phyloP scores from a whole-genome alignment of 2,113 vertebrate species.

The Hemibagrus wyckioides region DNA sequence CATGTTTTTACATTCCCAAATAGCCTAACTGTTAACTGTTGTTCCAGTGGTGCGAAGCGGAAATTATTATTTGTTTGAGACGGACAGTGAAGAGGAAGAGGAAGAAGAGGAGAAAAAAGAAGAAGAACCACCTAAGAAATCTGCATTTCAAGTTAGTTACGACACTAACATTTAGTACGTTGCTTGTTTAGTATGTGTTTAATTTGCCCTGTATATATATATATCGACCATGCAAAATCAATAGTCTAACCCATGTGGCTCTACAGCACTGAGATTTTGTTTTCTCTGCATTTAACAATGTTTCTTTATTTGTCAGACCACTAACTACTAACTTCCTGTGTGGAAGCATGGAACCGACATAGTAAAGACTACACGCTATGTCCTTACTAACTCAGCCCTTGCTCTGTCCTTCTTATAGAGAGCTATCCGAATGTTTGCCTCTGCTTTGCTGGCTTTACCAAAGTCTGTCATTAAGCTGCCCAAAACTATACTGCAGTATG shows the following conservation, averaged over 20 bases:
- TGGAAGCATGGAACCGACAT: slow-evolving; percentile 30
- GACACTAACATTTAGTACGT: not conserved
- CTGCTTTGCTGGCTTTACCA: slow-evolving; percentile 96
- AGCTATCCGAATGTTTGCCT: slow-evolving; percentile 98
- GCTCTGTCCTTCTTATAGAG: slow-evolving; percentile 91
- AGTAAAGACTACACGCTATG: slow-evolving; percentile 59
- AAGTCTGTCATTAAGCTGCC: slow-evolving; percentile 98
- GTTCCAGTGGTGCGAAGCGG: slow-evolving; percentile 94
- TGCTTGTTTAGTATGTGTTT: not conserved
- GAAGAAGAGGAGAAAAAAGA: slow-evolving; percentile 79
- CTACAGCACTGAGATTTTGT: slow-evolving; percentile 31
- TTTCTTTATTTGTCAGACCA: slow-evolving; percentile 48
- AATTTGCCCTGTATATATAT: not conserved
- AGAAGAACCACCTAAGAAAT: slow-evolving; percentile 81
- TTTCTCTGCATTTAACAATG: slow-evolving; percentile 49
- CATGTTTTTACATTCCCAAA: not conserved
- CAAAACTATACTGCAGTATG: slow-evolving; percentile 98
- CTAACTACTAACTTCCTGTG: slow-evolving; percentile 53
- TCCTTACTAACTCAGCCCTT: slow-evolving; percentile 80
- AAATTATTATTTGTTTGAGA: slow-evolving; percentile 98
- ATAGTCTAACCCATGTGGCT: slow-evolving; percentile 15
- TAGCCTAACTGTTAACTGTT: slow-evolving; percentile 44
- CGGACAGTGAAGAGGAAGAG: slow-evolving; percentile 93
- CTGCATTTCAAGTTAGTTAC: slow-evolving; percentile 86
- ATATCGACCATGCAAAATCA: slow-evolving; percentile 1